Conservation (phyloP, 1,140 invertebrate species). For the Orchestia grillus region DNA sequence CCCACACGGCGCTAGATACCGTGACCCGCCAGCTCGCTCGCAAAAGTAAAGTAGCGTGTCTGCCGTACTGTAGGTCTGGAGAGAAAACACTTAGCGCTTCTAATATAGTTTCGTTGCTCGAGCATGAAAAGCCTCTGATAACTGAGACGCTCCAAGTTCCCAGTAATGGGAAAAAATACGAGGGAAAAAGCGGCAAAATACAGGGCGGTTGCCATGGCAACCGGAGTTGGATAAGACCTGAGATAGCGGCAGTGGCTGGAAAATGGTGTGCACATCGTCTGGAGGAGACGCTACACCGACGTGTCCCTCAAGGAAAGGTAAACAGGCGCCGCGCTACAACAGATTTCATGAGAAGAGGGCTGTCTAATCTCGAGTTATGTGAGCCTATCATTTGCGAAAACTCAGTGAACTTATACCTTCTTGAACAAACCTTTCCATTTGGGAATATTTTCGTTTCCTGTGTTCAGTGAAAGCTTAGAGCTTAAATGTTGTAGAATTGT, state of each 20-base stretch:
- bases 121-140: background rate
- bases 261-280: background rate
- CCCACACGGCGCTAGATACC: background rate
- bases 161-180: background rate
- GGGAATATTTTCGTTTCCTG: background rate
- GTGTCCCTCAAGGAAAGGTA: background rate
- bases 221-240: background rate
- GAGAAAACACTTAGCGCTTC: background rate
- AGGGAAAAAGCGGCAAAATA: background rate
- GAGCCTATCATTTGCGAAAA: background rate
- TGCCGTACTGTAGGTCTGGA: background rate
- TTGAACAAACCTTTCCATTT: background rate
- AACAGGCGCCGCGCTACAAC: background rate
- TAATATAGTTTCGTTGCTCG: background rate
- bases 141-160: background rate
- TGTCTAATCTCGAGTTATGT: background rate
- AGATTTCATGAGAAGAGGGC: background rate
- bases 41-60: background rate
- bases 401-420: background rate
- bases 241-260: background rate
- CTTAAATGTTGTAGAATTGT: too few relatives aligned
- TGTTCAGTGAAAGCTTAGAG: too few relatives aligned
- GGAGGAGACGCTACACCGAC: background rate
- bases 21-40: background rate
- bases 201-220: background rate